Base-by-base conservation (phyloP, 2,797 vertebrate genomes). In the Etheostoma perlongum region DNA sequence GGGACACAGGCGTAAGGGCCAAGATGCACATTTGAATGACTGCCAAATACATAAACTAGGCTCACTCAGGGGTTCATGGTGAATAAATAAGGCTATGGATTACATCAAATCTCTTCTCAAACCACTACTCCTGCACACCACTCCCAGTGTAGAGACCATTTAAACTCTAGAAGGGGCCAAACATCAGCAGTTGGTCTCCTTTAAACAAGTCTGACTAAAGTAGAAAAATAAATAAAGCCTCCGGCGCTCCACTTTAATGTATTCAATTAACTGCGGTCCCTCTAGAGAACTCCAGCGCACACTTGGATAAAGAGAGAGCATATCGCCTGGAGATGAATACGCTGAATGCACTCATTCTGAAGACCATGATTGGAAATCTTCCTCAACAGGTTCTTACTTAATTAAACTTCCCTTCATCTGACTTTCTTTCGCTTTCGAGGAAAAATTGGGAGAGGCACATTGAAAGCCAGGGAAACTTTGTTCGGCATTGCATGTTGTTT, bases 221-320 rank as follows among this genome's bases (percentile, higher is more conserved):
- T 91, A 92, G 94, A 94, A 94, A 94, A 94, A 96, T 95, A 95
- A 96, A 96, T 95, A 96, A 94, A 94, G 95, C 95, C 95, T 87
- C 89, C 63, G 91, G 95, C 94, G 88, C 90, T 91, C 87, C 76
- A 83, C 89, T 95, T 95, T 96, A 96, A 96, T 95, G 95, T 95
- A 95, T 96, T 96, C 94, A 96, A 96, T 96, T 96, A 96, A 94
- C 93, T 88, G 90, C 85, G 93, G 91, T 94, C 92, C 94, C 95
- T 95, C 95, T 93, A 92, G 95, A 95, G 95, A 94, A 90, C 91
- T 84, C 85, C 86, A 83, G 91, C 84, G 85, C 93, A 86, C 93
- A 91, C 91, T 90, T 88, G 90, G 91, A 94, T 92, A 94, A 93
- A 95, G 94, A 92, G 92, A 94, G 88, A 94, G 91, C 91, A 89